A percentile compares a stretch with the other conserved stretches of the same genome.
phyloP scores from a whole-genome alignment of 2,888 invertebrate species.

The Harpagoxenus sublaevis region DNA sequence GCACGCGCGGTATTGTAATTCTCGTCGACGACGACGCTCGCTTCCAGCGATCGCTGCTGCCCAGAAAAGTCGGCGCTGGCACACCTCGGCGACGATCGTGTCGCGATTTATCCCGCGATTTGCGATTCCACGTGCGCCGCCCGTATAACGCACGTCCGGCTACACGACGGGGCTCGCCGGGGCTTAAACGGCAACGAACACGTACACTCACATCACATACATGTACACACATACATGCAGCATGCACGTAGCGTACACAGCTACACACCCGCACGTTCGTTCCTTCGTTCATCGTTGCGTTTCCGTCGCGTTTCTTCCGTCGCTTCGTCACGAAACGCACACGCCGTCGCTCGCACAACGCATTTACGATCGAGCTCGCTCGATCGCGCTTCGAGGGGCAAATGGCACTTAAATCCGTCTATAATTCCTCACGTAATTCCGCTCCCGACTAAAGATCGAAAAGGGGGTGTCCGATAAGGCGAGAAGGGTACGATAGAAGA shows the following conservation, averaged over 20 bases:
- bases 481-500: slow-evolving; percentile 44
- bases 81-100: neutral
- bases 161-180: slow-evolving; percentile 25
- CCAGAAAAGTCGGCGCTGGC: neutral
- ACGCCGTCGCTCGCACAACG: slow-evolving; percentile 24
- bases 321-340: slow-evolving; percentile 49
- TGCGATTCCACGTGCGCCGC: slow-evolving; percentile 22
- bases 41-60: neutral
- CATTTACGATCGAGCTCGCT: slow-evolving; percentile 51
- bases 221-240: neutral
- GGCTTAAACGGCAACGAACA: slow-evolving; percentile 16
- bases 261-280: slow-evolving; percentile 2
- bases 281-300: slow-evolving; percentile 33
- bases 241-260: neutral
- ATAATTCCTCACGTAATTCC: slow-evolving; percentile 74
- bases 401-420: slow-evolving; percentile 80
- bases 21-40: neutral
- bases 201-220: no score
- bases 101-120: slow-evolving; percentile 18
- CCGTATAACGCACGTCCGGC: neutral
- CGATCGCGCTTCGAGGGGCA: slow-evolving; percentile 74
- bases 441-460: slow-evolving; percentile 56
- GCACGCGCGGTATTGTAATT: slow-evolving; percentile 21
- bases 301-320: slow-evolving; percentile 40
- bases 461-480: slow-evolving; percentile 32